Percentiles rank a stretch among this genome's conserved stretches.
Conservation (phyloP, 2,888 invertebrate species). For the Ptycholaimellus sp. region DNA sequence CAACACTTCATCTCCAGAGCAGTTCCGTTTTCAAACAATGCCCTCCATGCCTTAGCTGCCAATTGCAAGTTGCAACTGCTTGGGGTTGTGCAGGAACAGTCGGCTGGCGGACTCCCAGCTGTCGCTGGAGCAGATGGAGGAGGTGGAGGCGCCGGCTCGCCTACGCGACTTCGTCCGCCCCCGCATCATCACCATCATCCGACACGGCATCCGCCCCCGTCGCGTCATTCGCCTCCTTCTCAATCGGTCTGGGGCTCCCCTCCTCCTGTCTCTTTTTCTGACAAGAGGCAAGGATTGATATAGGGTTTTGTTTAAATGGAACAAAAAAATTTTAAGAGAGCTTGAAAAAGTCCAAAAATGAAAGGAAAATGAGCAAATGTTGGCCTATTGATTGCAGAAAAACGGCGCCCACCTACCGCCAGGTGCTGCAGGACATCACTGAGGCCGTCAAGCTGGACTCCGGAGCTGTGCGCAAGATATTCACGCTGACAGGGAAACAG, state of each 20-base stretch:
- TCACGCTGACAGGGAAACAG: constrained; percentile 53
- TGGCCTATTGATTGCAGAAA: constrained; percentile 1
- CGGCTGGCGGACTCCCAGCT: constrained; percentile 3
- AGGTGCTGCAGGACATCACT: constrained; percentile 62
- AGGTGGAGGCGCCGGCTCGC: constrained; percentile 6
- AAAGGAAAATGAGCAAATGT: too few relatives aligned
- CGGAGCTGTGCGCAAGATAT: constrained; percentile 78
- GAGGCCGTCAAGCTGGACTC: constrained; percentile 75
- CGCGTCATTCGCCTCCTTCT: constrained; percentile 63
- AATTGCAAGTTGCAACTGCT: too few relatives aligned
- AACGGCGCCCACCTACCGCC: constrained; percentile 34
- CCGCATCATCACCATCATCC: constrained; percentile 68
- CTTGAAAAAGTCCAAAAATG: too few relatives aligned
- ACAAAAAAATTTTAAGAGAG: too few relatives aligned
- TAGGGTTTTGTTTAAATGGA: too few relatives aligned
- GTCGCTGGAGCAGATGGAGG: constrained; percentile 2
- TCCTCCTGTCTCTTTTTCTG: constrained; percentile 3
- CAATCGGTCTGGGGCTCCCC: constrained; percentile 36
- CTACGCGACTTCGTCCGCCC: constrained; percentile 48
- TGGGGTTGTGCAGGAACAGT: constrained; percentile 1
- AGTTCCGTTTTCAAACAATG: too few relatives aligned
- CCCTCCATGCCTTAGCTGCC: too few relatives aligned
- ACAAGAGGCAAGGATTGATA: too few relatives aligned
- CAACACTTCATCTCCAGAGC: too few relatives aligned
- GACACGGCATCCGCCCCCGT: constrained; percentile 79